Conservation (phyloP, 37 sponge, comb jelly and placozoan species). For the Spongilla lacustris region DNA sequence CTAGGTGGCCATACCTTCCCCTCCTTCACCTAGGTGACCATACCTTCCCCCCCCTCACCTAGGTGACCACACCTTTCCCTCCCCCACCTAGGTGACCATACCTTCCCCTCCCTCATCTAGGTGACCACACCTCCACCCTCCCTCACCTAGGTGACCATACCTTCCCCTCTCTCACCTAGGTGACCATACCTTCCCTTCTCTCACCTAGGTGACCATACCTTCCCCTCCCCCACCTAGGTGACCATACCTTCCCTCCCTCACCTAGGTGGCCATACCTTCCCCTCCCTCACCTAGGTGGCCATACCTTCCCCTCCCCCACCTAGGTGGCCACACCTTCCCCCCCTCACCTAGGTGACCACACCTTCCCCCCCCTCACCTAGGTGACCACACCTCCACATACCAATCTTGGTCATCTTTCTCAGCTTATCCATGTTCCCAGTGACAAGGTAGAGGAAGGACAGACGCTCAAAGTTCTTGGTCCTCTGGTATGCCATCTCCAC, state of each 20-base stretch:
- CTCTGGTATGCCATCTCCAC: constrained; percentile 99
- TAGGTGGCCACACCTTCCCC: neutral
- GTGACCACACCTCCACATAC: constrained; percentile 24
- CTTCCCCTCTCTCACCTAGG: neutral
- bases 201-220: neutral
- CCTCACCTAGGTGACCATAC: neutral
- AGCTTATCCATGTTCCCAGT: constrained; percentile 97
- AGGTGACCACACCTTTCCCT: neutral
- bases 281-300: neutral
- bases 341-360: neutral
- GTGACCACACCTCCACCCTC: neutral
- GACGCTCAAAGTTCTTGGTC: constrained; percentile 96
- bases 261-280: neutral
- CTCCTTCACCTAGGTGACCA: neutral
- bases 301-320: constrained; percentile 40
- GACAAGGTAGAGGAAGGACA: constrained; percentile 96
- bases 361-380: neutral
- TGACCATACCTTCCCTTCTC: neutral
- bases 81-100: neutral
- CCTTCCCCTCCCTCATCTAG: neutral
- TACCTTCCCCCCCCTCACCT: neutral
- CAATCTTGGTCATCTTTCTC: constrained; percentile 96
- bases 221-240: neutral
- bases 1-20: no score
- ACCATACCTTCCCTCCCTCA: neutral